These are phyloP conservation scores for Ceratosolen solmsi DNA, from an alignment of 1,140 invertebrate genomes.

Conservation along the genomic window DNA sequence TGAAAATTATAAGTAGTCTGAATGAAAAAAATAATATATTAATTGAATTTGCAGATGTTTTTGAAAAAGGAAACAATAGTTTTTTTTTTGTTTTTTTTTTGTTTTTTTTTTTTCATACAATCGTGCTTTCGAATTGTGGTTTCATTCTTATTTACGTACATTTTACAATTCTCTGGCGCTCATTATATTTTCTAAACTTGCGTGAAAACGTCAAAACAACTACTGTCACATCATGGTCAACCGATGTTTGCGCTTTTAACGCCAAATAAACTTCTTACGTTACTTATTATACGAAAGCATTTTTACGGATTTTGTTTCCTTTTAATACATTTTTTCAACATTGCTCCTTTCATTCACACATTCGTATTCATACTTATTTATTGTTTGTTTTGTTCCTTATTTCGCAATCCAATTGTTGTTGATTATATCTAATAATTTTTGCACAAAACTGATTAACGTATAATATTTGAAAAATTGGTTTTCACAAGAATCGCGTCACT, in stretches of 20 bases:
- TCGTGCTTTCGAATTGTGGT: conserved; percentile 35
- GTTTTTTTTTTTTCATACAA: neutral
- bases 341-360: neutral
- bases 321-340: conserved; percentile 22
- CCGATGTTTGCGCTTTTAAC: conserved; percentile 22
- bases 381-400: conserved; percentile 2
- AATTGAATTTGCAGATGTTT: neutral
- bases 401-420: conserved; percentile 10
- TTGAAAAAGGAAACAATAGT: neutral
- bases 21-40: neutral
- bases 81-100: neutral
- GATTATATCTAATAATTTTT: conserved; percentile 1
- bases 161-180: conserved; percentile 13
- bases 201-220: conserved; percentile 39
- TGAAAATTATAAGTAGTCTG: too few relatives aligned
- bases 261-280: conserved; percentile 34
- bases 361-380: neutral
- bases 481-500: conserved; percentile 15
- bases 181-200: conserved; percentile 2
- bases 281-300: conserved; percentile 40
- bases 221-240: conserved; percentile 27
- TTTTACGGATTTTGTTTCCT: conserved; percentile 19
- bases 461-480: conserved; percentile 8
- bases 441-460: neutral
- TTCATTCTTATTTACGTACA: conserved; percentile 15